Conservation (phyloP, 1,140 invertebrate species). For the Phymastichus coffea region DNA sequence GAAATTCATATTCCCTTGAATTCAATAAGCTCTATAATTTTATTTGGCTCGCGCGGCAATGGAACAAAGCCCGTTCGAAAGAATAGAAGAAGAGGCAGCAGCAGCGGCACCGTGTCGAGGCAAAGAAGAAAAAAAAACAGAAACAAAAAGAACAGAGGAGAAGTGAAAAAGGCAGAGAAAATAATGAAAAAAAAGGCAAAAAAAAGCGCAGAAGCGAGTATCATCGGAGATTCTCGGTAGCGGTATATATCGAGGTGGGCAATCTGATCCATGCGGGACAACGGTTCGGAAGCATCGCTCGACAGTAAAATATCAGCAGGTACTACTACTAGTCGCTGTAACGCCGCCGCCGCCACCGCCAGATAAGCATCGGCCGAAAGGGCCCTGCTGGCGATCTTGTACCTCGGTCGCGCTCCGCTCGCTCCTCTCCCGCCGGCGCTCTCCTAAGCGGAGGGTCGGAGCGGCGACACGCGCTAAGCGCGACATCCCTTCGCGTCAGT, state of each 20-base stretch:
- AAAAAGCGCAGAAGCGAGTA: too few species aligned
- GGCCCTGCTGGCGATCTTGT: constrained; percentile 24
- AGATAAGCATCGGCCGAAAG: constrained; percentile 45
- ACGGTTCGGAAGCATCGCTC: constrained; percentile 53
- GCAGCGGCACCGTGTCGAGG: too few species aligned
- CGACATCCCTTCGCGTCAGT: too few species aligned
- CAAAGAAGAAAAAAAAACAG: too few species aligned
- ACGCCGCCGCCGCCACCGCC: too few species aligned
- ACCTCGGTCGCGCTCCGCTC: not conserved
- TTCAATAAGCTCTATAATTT: constrained; percentile 6
- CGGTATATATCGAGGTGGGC: constrained; percentile 42
- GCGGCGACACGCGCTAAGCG: too few species aligned
- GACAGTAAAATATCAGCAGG: constrained; percentile 57
- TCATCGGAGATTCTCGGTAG: constrained; percentile 48
- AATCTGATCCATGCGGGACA: constrained; percentile 52
- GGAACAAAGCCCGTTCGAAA: not conserved
- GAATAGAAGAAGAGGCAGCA: not conserved
- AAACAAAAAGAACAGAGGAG: not conserved
- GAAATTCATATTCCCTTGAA: constrained; percentile 4
- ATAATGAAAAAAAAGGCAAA: constrained; percentile 29
- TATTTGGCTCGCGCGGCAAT: not conserved
- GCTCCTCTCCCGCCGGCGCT: constrained; percentile 17
- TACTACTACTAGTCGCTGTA: constrained; percentile 49
- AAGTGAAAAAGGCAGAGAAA: not conserved
- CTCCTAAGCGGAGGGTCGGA: not conserved